These are phyloP conservation scores for Cerceris rybyensis DNA, from an alignment of 2,888 invertebrate genomes.

Conservation along the genomic window DNA sequence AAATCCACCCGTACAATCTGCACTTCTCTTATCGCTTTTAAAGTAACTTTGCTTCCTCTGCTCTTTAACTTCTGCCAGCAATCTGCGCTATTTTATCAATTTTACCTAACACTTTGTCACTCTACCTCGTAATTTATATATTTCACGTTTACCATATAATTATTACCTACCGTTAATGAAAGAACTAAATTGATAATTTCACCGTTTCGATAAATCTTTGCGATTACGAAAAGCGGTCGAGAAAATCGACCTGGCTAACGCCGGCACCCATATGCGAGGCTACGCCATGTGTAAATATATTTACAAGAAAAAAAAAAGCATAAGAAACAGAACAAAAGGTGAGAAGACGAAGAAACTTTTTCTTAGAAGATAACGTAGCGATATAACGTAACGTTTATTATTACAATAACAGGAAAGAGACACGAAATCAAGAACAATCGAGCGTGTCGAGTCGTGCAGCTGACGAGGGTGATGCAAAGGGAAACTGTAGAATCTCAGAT, in stretches of 20 bases:
- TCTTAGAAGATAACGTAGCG: slow-evolving; percentile 47
- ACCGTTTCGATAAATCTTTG: no score
- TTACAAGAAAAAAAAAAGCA: background rate
- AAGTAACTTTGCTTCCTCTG: no score
- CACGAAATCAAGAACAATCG: slow-evolving; percentile 5
- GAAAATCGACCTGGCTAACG: slow-evolving; percentile 21
- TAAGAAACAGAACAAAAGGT: background rate
- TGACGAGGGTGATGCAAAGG: slow-evolving; percentile 31
- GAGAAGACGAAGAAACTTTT: slow-evolving; percentile 13
- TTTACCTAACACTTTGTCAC: no score
- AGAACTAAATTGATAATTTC: no score
- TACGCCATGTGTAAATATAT: slow-evolving; percentile 50
- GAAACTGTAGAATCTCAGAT: slow-evolving; percentile 36
- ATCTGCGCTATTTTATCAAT: no score
- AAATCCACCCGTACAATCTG: no score
- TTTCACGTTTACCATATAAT: no score
- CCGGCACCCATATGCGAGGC: slow-evolving; percentile 39
- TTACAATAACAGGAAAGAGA: slow-evolving; percentile 29
- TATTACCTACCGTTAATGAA: no score
- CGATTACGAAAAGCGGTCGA: slow-evolving; percentile 20
- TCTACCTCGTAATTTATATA: no score
- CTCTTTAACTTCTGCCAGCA: no score
- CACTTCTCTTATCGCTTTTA: no score
- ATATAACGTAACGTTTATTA: slow-evolving; percentile 45
- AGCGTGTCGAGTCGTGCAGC: slow-evolving; percentile 31